phyloP scores from a whole-genome alignment of 2,888 invertebrate species.

The Drosophila differens region DNA sequence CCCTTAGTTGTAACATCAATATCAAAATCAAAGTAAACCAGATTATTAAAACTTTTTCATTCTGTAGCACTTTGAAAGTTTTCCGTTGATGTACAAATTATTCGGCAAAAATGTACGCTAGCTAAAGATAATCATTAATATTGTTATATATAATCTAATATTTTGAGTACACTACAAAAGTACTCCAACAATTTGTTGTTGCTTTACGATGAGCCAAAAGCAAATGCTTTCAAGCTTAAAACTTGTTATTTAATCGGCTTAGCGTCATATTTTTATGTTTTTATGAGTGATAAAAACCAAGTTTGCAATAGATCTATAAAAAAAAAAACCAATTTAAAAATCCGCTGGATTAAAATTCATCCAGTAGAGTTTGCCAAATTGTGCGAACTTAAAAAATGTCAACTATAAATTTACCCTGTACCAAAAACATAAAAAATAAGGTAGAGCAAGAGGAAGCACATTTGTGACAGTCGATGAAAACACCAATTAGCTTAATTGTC shows the following conservation, averaged over 20 bases:
- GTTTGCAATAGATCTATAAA: not conserved
- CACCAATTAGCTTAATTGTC: not conserved
- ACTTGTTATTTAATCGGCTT: not conserved
- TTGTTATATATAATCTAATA: not conserved
- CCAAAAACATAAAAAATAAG: not conserved
- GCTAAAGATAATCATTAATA: not conserved
- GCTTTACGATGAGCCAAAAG: not conserved
- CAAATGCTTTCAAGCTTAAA: not conserved
- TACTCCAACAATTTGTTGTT: not conserved
- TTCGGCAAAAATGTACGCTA: not conserved
- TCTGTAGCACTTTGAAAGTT: not conserved
- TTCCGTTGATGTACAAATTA: not conserved
- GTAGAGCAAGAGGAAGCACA: not conserved
- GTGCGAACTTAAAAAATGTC: not conserved
- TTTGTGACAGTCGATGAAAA: not conserved
- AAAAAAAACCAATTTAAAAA: not conserved
- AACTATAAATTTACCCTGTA: not conserved
- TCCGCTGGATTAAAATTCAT: not conserved
- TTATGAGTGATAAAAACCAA: not conserved
- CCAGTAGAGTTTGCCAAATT: not conserved
- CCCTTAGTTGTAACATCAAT: not conserved
- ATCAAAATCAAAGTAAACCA: not conserved
- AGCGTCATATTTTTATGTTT: not conserved
- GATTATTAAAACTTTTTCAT: constrained; percentile 11
- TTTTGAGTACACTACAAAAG: not conserved